phyloP scores from a whole-genome alignment of 37 sponge, comb jelly and placozoan species.

The Corticium candelabrum region DNA sequence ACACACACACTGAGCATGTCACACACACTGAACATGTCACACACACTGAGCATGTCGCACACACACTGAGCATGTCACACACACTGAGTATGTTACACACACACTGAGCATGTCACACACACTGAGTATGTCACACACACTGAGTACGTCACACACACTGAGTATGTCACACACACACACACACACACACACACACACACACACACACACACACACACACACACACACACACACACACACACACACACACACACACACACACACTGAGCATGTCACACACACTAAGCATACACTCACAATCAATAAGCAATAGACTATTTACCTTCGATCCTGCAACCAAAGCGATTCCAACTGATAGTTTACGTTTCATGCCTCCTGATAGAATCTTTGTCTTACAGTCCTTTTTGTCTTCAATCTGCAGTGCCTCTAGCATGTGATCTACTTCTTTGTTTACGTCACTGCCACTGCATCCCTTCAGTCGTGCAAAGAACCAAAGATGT shows the following conservation, averaged over 20 bases:
- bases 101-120: too few species aligned
- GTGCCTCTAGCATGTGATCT: slow-evolving; percentile 50
- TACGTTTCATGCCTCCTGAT: slow-evolving; percentile 98
- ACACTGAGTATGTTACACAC: too few species aligned
- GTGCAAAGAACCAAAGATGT: slow-evolving; percentile 78
- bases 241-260: slow-evolving; percentile 5
- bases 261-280: background rate
- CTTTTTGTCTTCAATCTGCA: slow-evolving; percentile 62
- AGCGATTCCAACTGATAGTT: slow-evolving; percentile 45
- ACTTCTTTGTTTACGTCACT: slow-evolving; percentile 32
- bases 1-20: background rate
- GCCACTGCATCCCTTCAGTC: slow-evolving; percentile 54
- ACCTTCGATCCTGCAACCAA: slow-evolving; percentile 77
- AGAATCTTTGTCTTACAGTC: slow-evolving; percentile 41
- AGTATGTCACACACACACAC: background rate
- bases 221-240: slow-evolving; percentile 5
- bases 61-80: background rate
- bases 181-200: background rate
- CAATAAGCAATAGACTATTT: too few species aligned
- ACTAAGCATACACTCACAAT: too few species aligned
- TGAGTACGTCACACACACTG: too few species aligned
- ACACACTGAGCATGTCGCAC: background rate
- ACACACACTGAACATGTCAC: background rate
- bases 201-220: slow-evolving; percentile 5
- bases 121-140: too few species aligned